phyloP scores from a whole-genome alignment of 1,140 invertebrate genomes.

The Musca domestica region DNA sequence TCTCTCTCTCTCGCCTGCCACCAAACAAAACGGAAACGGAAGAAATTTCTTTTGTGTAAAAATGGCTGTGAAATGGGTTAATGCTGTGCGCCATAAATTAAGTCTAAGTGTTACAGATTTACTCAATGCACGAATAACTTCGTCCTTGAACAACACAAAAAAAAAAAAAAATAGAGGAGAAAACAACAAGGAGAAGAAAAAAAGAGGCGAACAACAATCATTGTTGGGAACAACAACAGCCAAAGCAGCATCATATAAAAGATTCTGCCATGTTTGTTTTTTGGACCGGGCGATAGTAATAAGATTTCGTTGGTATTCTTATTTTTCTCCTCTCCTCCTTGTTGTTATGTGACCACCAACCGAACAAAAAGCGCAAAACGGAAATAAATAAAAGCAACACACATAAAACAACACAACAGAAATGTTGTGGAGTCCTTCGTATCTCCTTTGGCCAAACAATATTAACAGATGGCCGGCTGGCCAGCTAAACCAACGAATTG shows the following conservation, averaged over 20 bases:
- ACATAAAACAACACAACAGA: background rate
- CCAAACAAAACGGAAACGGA: no score
- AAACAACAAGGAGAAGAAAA: background rate
- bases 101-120: slow-evolving; percentile 16
- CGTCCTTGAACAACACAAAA: background rate
- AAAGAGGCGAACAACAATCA: no score
- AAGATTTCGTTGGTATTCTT: background rate
- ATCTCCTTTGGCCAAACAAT: background rate
- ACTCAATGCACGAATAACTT: background rate
- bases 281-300: background rate
- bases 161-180: background rate
- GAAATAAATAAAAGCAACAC: background rate
- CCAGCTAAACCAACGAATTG: background rate
- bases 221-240: no score
- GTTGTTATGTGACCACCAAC: no score
- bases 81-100: slow-evolving; percentile 11
- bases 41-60: no score
- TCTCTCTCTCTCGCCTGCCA: no score
- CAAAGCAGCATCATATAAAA: no score
- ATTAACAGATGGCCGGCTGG: background rate
- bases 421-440: no score
- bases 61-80: background rate
- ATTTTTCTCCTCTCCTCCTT: background rate
- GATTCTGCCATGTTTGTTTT: no score
- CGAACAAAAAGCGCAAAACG: background rate